Conservation (phyloP, 2,113 vertebrate genomes). For the Paradoxurus hermaphroditus region DNA sequence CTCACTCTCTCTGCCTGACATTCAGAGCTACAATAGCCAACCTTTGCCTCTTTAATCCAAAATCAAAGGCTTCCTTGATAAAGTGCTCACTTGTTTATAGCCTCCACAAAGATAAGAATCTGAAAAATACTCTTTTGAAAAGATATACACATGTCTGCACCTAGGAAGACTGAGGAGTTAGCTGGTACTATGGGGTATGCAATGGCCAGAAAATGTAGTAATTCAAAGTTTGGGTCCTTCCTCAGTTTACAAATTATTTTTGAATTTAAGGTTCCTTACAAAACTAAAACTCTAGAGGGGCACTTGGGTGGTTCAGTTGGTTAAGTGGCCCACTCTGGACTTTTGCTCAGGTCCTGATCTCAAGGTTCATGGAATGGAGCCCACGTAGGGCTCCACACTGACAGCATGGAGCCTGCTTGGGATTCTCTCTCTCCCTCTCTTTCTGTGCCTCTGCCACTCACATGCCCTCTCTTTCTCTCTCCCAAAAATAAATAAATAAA, state of each 20-base stretch:
- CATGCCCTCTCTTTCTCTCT: no score
- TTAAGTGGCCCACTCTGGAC: no score
- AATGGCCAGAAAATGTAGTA: neutral
- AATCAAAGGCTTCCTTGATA: conserved; percentile 4
- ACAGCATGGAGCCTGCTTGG: no score
- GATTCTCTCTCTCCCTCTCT: no score
- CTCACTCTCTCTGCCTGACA: neutral
- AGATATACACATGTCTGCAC: neutral
- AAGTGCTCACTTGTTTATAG: neutral
- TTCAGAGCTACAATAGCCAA: neutral
- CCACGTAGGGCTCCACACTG: no score
- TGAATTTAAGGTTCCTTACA: neutral
- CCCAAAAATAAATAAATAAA: no score
- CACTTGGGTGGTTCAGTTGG: no score
- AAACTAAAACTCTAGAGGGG: neutral
- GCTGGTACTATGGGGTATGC: neutral
- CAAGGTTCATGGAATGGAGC: no score
- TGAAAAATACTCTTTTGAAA: conserved; percentile 23
- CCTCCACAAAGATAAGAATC: neutral
- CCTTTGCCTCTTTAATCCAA: neutral
- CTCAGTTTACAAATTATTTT: conserved; percentile 30
- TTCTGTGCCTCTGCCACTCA: no score
- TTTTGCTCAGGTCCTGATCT: no score
- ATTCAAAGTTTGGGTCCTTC: neutral
- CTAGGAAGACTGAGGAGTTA: neutral